A percentile compares a stretch with the other conserved stretches of the same genome.
phyloP scores from a whole-genome alignment of 2,797 vertebrate genomes.

The Semotilus atromaculatus region DNA sequence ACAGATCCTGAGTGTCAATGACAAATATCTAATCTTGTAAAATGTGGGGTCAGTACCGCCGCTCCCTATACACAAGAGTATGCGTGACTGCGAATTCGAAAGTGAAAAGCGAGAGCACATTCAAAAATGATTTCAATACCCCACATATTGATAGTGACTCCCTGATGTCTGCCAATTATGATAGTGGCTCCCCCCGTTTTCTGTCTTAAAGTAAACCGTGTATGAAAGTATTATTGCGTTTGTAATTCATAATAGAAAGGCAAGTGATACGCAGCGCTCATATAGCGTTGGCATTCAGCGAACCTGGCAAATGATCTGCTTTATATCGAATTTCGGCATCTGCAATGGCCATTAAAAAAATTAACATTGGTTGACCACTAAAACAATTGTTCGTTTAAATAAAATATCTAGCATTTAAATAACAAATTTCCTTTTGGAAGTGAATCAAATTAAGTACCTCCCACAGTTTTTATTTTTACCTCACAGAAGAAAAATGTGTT shows the following conservation, averaged over 20 bases:
- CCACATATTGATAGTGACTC: background rate
- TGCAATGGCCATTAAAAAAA: background rate
- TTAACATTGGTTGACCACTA: background rate
- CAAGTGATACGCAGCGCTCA: background rate
- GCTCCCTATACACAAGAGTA: background rate
- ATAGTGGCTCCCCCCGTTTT: background rate
- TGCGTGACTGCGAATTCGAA: constrained; percentile 1
- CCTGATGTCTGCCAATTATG: background rate
- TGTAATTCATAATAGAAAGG: background rate
- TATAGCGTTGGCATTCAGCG: background rate
- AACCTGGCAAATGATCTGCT: background rate
- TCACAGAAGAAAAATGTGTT: background rate
- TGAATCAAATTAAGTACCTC: background rate
- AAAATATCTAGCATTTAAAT: background rate
- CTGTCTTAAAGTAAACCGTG: background rate
- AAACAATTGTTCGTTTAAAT: background rate
- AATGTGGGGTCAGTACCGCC: constrained; percentile 7
- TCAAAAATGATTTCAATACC: background rate
- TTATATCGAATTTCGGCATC: background rate
- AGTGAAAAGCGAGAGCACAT: background rate
- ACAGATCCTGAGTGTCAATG: background rate
- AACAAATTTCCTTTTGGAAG: background rate
- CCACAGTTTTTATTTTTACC: background rate
- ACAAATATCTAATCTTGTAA: constrained; percentile 8
- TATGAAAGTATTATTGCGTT: background rate